Evolutionary conservation across 1,140 invertebrate genomes (phyloP).

Genomic region (Lamellibrachia luymesi): DNA sequence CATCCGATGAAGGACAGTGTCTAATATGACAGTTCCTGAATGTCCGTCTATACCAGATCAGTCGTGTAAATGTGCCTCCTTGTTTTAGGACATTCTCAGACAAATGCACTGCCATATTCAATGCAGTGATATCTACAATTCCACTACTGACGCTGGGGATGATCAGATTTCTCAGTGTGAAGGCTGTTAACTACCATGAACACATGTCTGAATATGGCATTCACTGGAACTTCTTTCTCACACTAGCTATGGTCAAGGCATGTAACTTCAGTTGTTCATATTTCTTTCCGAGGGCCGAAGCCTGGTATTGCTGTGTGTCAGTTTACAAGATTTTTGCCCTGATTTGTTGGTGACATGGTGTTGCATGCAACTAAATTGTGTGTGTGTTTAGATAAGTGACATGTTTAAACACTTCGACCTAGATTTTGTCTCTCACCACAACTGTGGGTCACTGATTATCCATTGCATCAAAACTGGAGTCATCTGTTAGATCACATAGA

Average conservation of each 20-base stretch:
- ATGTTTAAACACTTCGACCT: too few species aligned
- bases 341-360: too few species aligned
- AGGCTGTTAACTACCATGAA: constrained; percentile 72
- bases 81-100: constrained; percentile 7
- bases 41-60: too few species aligned
- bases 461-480: too few species aligned
- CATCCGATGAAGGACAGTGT: too few species aligned
- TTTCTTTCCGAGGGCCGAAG: not conserved
- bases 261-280: constrained; percentile 3
- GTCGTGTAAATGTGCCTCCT: not conserved
- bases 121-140: constrained; percentile 22
- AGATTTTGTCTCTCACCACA: too few species aligned
- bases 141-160: constrained; percentile 67
- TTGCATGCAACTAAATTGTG: too few species aligned
- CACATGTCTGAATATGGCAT: constrained; percentile 89
- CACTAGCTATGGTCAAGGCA: constrained; percentile 78
- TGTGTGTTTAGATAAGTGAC: too few species aligned
- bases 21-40: too few species aligned
- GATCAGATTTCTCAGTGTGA: constrained; percentile 61
- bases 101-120: not conserved
- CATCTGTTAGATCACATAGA: too few species aligned
- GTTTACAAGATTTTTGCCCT: not conserved
- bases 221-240: constrained; percentile 98
- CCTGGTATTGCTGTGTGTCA: not conserved
- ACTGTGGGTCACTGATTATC: too few species aligned